Base-by-base conservation (phyloP, 92 coral and sea anemone genomes). In the Bergia puertoricense region DNA sequence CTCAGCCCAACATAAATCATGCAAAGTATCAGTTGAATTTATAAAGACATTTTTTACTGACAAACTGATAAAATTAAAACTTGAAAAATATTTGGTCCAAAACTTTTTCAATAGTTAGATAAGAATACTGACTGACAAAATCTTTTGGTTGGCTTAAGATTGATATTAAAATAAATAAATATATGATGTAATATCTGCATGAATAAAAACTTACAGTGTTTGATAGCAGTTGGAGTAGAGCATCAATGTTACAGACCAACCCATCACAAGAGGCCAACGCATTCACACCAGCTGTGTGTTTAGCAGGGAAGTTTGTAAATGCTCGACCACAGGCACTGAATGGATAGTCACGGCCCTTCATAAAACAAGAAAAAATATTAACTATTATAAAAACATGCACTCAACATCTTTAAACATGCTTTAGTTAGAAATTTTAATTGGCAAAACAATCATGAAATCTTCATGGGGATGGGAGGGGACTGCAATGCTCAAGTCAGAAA, bases 261-360 rank as follows among this genome's bases (percentile, higher is more conserved):
- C 93, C 92, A 81, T 95, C 98, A 76, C 93, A 91, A 48, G 92
- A 77, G 38, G 94, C 84, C 66, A 77, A 92, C 59, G 86, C 80
- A 54, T 94, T 81, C 56, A 69, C 77, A 50, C 88, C 92, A 76
- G 82, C 85, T 23, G 83, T 48, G 88, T 94, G 94, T 78, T 93
- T 94, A 76, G 96, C 98, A 14, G 99, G 99, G 54, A 96, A 81
- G 2, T 95, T 91, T 23, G 95, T 96, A 56, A 96, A 96, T 66
- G 93, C 96, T 38, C 96, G 89, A 10, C 98, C 98, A 91, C 93
- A 93, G n/a, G 98, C 89, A 79, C 98, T 95, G 83, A 96, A 96
- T 54, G 98, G 99, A 82, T 89, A 96, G 88, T 95, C 94, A 42
- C 98, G 92, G 50, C 99, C 99, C 99, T 96, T 38, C 5, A 23